Evolutionary conservation across 2,113 vertebrate genomes (phyloP).

Genomic region (Ursus arctos): DNA sequence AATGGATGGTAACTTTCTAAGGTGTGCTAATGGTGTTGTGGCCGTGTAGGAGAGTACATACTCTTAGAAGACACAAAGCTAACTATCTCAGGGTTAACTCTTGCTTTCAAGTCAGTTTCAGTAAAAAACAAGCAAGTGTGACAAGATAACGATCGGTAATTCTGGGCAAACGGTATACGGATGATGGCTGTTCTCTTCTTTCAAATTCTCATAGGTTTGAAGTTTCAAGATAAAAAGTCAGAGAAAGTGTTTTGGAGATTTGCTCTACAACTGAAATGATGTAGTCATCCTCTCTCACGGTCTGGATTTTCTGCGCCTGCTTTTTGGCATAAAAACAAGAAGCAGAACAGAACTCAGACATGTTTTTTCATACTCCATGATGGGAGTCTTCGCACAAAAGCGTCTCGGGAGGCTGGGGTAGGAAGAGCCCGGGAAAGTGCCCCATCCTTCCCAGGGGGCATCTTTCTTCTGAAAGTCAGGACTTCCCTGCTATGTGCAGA

Average conservation of each 20-base stretch:
- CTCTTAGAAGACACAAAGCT: neutral
- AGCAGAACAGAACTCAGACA: neutral
- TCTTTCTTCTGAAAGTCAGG: neutral
- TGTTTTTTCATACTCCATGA: neutral
- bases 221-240: neutral
- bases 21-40: neutral
- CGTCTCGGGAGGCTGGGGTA: neutral
- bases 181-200: neutral
- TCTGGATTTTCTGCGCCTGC: conserved; percentile 15
- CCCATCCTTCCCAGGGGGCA: neutral
- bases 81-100: neutral
- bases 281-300: neutral
- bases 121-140: neutral
- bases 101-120: conserved; percentile 16
- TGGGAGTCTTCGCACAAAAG: neutral
- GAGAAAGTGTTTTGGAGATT: neutral
- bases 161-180: neutral
- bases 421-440: neutral
- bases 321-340: conserved; percentile 4
- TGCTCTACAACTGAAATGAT: neutral
- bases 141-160: neutral
- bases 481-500: neutral
- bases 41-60: neutral
- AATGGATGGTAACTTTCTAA: conserved; percentile 7
- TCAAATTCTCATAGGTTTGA: neutral